A percentile compares a stretch with the other conserved stretches of the same genome.
Conservation (phyloP, 2,113 vertebrate genomes). For the Sebastes schlegelii region DNA sequence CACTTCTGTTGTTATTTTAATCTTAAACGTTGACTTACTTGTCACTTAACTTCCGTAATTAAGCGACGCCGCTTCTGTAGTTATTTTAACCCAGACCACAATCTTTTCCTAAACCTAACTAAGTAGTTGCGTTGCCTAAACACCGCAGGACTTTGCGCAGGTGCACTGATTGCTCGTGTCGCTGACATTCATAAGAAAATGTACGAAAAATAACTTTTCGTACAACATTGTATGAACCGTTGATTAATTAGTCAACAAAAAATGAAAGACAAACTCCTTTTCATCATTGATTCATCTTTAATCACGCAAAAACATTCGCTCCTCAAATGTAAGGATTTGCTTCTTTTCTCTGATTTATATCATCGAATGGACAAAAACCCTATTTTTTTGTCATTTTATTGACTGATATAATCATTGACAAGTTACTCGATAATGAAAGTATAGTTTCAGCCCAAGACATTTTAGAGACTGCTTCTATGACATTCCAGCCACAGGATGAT, state of each 20-base stretch:
- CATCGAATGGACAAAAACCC: neutral
- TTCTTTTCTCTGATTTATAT: neutral
- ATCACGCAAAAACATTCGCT: neutral
- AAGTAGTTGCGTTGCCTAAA: too few species aligned
- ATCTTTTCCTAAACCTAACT: too few species aligned
- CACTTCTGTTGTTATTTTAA: too few species aligned
- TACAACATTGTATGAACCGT: neutral
- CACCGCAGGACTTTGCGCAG: too few species aligned
- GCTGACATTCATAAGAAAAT: too few species aligned
- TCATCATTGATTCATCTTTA: neutral
- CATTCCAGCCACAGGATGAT: neutral
- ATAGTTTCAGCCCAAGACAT: neutral
- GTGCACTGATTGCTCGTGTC: too few species aligned
- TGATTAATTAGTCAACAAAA: neutral
- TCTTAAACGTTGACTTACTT: too few species aligned
- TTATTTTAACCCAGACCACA: too few species aligned
- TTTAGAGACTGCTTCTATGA: neutral
- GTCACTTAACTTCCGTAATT: too few species aligned
- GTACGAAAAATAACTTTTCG: too few species aligned
- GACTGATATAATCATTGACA: neutral
- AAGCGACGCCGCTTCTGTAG: too few species aligned
- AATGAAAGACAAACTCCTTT: neutral
- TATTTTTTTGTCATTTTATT: neutral
- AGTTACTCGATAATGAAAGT: neutral
- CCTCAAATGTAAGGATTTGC: neutral